These are phyloP conservation scores for Lipophrys pholis DNA, from an alignment of 2,113 vertebrate genomes.

Conservation along the genomic window DNA sequence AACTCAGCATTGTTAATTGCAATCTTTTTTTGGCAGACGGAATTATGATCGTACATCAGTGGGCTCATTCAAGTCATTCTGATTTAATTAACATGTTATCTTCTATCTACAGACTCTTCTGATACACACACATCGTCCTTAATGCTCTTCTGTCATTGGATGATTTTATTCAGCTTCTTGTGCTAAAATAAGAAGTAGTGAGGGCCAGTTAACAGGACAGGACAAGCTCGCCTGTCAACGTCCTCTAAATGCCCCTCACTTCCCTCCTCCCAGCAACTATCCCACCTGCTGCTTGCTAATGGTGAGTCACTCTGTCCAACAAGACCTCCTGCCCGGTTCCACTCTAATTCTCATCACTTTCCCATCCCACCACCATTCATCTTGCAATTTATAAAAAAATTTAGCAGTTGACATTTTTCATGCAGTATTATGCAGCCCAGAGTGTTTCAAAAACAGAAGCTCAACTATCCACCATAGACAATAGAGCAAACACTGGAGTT, in stretches of 20 bases:
- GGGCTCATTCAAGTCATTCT: constrained; percentile 18
- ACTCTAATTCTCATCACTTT: constrained; percentile 16
- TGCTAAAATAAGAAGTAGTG: constrained; percentile 43
- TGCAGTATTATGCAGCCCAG: too few relatives aligned
- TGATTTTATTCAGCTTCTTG: constrained; percentile 46
- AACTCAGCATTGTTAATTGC: neutral
- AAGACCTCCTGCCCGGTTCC: constrained; percentile 33
- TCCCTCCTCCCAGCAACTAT: constrained; percentile 57
- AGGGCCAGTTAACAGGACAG: constrained; percentile 32
- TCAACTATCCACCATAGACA: too few relatives aligned
- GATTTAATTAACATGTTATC: constrained; percentile 46
- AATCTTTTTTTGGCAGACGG: neutral
- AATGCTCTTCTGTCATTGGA: constrained; percentile 25
- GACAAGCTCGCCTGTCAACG: constrained; percentile 54
- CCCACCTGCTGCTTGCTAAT: constrained; percentile 56
- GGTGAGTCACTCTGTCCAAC: constrained; percentile 38
- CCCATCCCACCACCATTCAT: constrained; percentile 20
- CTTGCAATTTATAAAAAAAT: constrained; percentile 9
- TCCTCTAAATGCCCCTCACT: constrained; percentile 54
- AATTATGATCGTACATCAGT: constrained; percentile 21
- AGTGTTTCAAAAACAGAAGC: too few relatives aligned
- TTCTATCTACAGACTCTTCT: constrained; percentile 20
- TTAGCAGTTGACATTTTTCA: neutral
- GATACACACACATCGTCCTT: neutral
- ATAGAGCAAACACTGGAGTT: too few relatives aligned